Conservation (phyloP, 1,140 invertebrate genomes). For the Bombus haemorrhoidalis region DNA sequence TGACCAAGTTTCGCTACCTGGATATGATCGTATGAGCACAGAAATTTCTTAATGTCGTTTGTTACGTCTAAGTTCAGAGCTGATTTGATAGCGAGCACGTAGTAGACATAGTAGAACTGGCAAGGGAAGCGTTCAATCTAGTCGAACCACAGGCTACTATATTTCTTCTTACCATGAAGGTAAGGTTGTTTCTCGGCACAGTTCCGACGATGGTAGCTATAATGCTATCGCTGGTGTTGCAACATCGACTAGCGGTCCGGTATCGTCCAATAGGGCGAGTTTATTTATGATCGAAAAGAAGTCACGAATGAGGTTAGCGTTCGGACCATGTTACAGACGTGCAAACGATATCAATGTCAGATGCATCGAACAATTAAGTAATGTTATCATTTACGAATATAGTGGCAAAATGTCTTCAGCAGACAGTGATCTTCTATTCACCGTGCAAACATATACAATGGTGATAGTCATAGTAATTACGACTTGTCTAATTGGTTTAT, state of each 20-base stretch:
- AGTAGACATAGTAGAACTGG: background rate
- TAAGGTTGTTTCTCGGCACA: slow-evolving; percentile 9
- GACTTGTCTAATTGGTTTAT: background rate
- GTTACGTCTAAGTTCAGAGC: background rate
- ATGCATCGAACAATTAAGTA: background rate
- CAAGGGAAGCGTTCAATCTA: background rate
- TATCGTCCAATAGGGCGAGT: background rate
- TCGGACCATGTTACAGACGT: background rate
- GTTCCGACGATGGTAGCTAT: slow-evolving; percentile 3
- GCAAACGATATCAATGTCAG: slow-evolving; percentile 5
- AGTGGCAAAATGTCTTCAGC: background rate
- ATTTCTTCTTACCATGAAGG: background rate
- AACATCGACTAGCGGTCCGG: slow-evolving; percentile 21
- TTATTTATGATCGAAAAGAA: slow-evolving; percentile 15
- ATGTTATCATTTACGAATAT: background rate
- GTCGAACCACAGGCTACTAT: background rate
- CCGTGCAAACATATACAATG: background rate
- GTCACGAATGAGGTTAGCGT: background rate
- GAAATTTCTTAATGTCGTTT: background rate
- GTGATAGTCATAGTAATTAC: background rate
- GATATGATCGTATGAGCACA: background rate
- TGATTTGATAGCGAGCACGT: too few species aligned
- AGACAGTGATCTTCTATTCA: background rate
- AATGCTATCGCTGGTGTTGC: slow-evolving; percentile 11
- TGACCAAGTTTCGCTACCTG: background rate